These are phyloP conservation scores for Mus caroli DNA, from an alignment of 2,797 vertebrate species.

Conservation along the genomic window DNA sequence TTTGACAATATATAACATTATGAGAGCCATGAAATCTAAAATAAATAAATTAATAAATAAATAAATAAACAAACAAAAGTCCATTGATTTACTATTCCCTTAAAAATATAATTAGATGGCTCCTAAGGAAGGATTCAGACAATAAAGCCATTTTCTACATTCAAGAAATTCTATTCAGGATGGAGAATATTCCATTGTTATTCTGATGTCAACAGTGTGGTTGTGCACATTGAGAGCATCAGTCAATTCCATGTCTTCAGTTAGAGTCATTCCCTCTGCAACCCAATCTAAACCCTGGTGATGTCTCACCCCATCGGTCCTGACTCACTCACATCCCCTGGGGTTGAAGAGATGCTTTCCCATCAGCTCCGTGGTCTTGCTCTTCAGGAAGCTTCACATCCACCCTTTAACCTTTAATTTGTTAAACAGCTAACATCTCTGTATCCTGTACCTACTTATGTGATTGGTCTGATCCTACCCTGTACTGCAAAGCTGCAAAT, in stretches of 20 bases:
- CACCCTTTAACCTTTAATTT: neutral
- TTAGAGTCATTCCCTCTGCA: conserved; percentile 24
- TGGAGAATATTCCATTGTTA: neutral
- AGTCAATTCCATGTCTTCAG: conserved; percentile 17
- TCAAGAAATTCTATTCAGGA: neutral
- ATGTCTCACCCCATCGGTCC: neutral
- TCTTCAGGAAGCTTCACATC: neutral
- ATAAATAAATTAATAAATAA: neutral
- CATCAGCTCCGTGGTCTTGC: neutral
- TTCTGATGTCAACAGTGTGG: neutral
- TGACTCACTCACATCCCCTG: neutral
- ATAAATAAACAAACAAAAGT: neutral
- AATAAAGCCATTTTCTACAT: conserved; percentile 27
- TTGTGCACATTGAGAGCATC: neutral
- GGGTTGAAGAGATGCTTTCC: neutral
- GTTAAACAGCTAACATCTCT: neutral
- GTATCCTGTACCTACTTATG: neutral
- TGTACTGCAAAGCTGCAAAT: neutral
- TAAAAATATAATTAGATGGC: conserved; percentile 26
- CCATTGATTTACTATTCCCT: conserved; percentile 28
- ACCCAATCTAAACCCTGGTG: neutral
- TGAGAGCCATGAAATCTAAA: conserved; percentile 24
- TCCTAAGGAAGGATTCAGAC: conserved; percentile 18
- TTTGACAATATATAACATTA: neutral
- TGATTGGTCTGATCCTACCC: neutral